A percentile compares a stretch with the other conserved stretches of the same genome.
phyloP scores from a whole-genome alignment of 2,888 invertebrate genomes.

The Drosophila monieri region DNA sequence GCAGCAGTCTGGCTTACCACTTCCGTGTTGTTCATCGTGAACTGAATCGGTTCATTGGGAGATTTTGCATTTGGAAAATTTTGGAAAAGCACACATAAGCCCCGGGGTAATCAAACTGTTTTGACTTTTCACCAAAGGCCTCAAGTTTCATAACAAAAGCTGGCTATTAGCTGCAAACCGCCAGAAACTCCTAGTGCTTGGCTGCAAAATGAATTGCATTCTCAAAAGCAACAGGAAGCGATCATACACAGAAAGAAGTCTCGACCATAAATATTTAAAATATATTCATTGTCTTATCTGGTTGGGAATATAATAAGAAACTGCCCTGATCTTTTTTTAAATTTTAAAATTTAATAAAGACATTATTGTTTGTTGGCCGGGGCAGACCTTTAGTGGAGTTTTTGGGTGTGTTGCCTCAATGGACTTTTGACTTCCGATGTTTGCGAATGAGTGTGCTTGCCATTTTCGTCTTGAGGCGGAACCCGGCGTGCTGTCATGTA shows the following conservation, averaged over 20 bases:
- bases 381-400: not conserved
- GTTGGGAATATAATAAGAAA: no score
- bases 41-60: constrained; percentile 6
- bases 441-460: constrained; percentile 17
- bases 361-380: not conserved
- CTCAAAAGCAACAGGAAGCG: constrained; percentile 27
- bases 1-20: constrained; percentile 10
- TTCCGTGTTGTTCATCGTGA: constrained; percentile 9
- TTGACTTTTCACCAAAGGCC: constrained; percentile 20
- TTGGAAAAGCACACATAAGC: not conserved
- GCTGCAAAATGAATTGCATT: constrained; percentile 15
- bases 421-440: constrained; percentile 61
- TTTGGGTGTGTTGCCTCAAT: constrained; percentile 44
- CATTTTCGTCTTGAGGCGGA: constrained; percentile 50
- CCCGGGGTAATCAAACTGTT: constrained; percentile 9
- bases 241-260: constrained; percentile 17
- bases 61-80: constrained; percentile 12
- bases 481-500: constrained; percentile 65
- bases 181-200: constrained; percentile 34
- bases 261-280: not conserved
- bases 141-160: constrained; percentile 53
- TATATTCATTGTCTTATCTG: not conserved
- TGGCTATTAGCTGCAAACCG: constrained; percentile 46
- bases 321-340: no score
- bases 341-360: no score